A percentile compares a stretch with the other conserved stretches of the same genome.
Conservation (phyloP, 2,888 invertebrate species). For the Lithophane ornitopus region DNA sequence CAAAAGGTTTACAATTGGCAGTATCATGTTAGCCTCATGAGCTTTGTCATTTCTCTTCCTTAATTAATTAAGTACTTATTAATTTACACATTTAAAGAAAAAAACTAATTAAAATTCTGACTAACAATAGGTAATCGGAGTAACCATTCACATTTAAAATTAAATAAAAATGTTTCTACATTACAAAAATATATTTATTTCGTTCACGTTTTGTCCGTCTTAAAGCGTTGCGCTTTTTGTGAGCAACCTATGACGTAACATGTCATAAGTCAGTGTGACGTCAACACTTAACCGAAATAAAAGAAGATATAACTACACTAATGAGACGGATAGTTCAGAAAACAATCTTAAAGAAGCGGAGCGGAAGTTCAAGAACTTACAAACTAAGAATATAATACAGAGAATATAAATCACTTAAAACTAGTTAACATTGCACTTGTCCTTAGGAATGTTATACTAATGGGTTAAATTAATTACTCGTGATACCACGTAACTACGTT, state of each 20-base stretch:
- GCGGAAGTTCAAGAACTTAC: constrained; percentile 71
- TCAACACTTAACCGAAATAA: constrained; percentile 69
- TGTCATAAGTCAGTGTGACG: constrained; percentile 20
- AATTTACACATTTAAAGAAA: constrained; percentile 76
- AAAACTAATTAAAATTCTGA: constrained; percentile 82
- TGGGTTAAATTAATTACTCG: constrained; percentile 80
- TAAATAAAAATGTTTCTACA: constrained; percentile 66
- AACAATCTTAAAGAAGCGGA: constrained; percentile 59
- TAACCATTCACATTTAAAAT: constrained; percentile 80
- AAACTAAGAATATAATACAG: constrained; percentile 85
- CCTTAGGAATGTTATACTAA: constrained; percentile 89
- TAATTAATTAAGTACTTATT: constrained; percentile 77
- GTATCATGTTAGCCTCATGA: constrained; percentile 82
- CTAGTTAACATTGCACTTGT: constrained; percentile 91
- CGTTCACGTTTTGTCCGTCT: constrained; percentile 64
- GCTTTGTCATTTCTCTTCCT: constrained; percentile 84
- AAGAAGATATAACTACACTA: constrained; percentile 60
- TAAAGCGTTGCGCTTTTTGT: constrained; percentile 4
- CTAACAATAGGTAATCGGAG: constrained; percentile 89
- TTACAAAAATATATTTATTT: constrained; percentile 63
- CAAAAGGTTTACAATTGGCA: constrained; percentile 64
- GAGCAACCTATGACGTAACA: constrained; percentile 1
- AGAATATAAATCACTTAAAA: constrained; percentile 87
- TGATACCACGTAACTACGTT: constrained; percentile 69
- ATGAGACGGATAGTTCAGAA: constrained; percentile 64